Base-by-base conservation (phyloP, 2,797 vertebrate genomes). In the Eulemur mongoz region DNA sequence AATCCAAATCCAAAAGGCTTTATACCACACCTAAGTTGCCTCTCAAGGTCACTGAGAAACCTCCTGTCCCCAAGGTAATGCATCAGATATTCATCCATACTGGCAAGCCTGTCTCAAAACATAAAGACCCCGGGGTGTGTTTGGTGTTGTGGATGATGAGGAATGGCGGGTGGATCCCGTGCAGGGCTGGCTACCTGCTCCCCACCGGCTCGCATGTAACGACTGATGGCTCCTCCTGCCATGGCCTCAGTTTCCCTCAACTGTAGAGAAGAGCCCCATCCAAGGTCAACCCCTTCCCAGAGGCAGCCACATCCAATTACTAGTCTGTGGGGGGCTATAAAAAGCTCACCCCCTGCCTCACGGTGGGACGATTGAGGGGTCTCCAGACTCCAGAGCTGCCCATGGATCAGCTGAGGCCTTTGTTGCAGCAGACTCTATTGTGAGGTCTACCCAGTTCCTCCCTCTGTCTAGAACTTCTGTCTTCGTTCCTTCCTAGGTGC, bases 121-220 rank as follows among this genome's bases (percentile, higher is more conserved):
- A 45, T 57, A 40, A 50, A 27, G 45, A 52, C 5, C 32, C 30
- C 5, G 40, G 14, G 11, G 25, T 45, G 22, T 67, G 30, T 32
- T 4, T 32, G 38, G 20, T 52, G 17, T 3, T 8, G 40, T 40
- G 15, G 11, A 7, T 32, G 7, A 48, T 40, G 61, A 22, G 4
- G 17, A n/a, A 1, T 18, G 59, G 38, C 27, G 27, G 48, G 43
- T 23, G 15, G 52, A 38, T 10, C 14, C 54, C 6, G 1, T 15
- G 70, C 40, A 43, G 70, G 52, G 27, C 35, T 13, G 43, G 43
- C 52, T 6, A 32, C 43, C 23, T 13, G 2, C 30, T 30, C 17
- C 3, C 14, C 6, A 10, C 18, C 18, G 54, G 35, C 4, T 75
- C 57, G 0, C 17, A 0, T 22, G 13, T 35, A 0, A 38, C 13